Conservation (phyloP, 2,113 vertebrate genomes). For the Rafetus swinhoei region DNA sequence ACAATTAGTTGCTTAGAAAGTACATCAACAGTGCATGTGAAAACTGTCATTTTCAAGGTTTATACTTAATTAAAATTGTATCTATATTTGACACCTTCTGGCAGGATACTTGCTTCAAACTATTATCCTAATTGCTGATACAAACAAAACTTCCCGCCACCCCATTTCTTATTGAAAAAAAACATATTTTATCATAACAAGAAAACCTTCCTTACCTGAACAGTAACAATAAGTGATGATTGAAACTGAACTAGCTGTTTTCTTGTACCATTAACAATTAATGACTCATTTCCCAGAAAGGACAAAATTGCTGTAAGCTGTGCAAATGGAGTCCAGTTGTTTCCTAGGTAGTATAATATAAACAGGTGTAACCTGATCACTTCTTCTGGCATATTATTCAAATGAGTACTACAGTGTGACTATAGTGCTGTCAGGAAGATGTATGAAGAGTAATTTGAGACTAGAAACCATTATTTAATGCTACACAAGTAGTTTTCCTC, state of each 20-base stretch:
- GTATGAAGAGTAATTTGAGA: not conserved
- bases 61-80: not conserved
- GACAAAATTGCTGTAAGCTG: conserved; percentile 43
- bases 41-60: not conserved
- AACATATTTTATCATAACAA: not conserved
- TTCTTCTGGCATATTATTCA: conserved; percentile 52
- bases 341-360: conserved; percentile 72
- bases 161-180: not conserved
- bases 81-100: not conserved
- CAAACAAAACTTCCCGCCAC: not conserved
- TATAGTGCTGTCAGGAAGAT: conserved; percentile 15
- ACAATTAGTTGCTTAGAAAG: not conserved
- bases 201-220: conserved; percentile 68
- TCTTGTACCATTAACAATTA: conserved; percentile 38
- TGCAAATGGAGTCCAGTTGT: conserved; percentile 53
- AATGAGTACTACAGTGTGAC: not conserved
- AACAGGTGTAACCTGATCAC: conserved; percentile 74
- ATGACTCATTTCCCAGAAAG: conserved; percentile 35
- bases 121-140: not conserved
- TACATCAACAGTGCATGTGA: not conserved
- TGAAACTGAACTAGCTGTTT: conserved; percentile 6
- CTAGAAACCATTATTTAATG: conserved; percentile 31
- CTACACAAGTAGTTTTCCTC: not conserved
- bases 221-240: conserved; percentile 17
- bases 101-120: not conserved